Evolutionary conservation across 2,888 invertebrate genomes (phyloP).

Genomic region (Dexiosoma caninum): DNA sequence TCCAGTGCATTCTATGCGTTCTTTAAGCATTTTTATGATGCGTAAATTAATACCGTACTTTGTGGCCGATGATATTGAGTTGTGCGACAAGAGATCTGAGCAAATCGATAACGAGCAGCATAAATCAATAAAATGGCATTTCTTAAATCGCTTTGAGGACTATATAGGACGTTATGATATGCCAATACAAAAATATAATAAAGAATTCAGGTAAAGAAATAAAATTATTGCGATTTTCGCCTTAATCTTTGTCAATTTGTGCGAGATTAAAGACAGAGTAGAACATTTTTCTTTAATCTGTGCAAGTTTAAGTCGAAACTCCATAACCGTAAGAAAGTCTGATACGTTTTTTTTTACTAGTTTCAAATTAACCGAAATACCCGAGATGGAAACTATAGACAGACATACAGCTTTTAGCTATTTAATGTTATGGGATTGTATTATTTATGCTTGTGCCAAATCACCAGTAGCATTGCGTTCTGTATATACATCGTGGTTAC

Average conservation of each 20-base stretch:
- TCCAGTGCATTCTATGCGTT: slow-evolving; percentile 68
- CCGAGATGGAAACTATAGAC: slow-evolving; percentile 70
- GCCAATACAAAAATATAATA: slow-evolving; percentile 71
- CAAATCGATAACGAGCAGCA: slow-evolving; percentile 63
- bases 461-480: slow-evolving; percentile 85
- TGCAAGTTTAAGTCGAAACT: too few relatives aligned
- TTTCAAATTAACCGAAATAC: slow-evolving; percentile 75
- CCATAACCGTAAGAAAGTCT: too few relatives aligned
- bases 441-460: slow-evolving; percentile 82
- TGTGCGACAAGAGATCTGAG: slow-evolving; percentile 71
- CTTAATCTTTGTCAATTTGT: too few relatives aligned
- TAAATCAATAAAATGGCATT: slow-evolving; percentile 71
- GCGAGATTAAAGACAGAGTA: too few relatives aligned
- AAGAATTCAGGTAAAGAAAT: slow-evolving; percentile 72
- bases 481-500: slow-evolving; percentile 85
- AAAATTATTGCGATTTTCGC: neutral
- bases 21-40: slow-evolving; percentile 70
- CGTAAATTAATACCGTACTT: slow-evolving; percentile 71
- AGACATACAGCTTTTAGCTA: slow-evolving; percentile 80
- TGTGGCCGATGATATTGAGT: slow-evolving; percentile 73
- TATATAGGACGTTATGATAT: slow-evolving; percentile 71
- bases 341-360: too few relatives aligned
- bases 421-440: slow-evolving; percentile 85
- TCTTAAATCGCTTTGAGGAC: slow-evolving; percentile 72
- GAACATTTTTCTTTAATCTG: too few relatives aligned